A percentile compares a stretch with the other conserved stretches of the same genome.
phyloP scores from a whole-genome alignment of 2,113 vertebrate genomes.

The Amblyornis subalaris region DNA sequence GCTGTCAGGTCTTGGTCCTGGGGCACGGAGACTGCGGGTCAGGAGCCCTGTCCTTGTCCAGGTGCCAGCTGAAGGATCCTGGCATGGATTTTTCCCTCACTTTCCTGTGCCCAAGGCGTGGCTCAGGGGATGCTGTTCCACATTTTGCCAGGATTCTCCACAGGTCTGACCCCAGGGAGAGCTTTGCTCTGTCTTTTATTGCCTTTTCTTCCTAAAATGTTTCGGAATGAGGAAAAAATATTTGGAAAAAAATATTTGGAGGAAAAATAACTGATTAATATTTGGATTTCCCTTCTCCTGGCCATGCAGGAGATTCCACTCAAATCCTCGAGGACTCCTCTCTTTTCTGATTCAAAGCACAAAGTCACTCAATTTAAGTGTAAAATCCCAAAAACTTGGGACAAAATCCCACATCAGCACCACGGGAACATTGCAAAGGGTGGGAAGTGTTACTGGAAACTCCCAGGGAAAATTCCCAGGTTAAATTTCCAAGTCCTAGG shows the following conservation, averaged over 20 bases:
- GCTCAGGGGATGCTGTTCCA: fast-evolving
- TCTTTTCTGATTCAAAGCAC: not conserved
- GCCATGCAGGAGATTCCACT: not conserved
- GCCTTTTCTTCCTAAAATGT: not conserved
- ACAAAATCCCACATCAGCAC: not conserved
- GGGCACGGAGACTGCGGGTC: not conserved
- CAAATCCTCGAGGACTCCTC: not conserved
- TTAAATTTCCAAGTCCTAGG: not conserved
- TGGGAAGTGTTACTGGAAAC: not conserved
- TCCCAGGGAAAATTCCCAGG: not conserved
- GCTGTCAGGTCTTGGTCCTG: not conserved
- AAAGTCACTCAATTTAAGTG: not conserved
- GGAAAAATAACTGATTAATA: not conserved
- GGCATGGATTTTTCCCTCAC: not conserved
- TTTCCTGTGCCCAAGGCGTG: not conserved
- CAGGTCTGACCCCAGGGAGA: not conserved
- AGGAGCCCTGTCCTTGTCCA: not conserved
- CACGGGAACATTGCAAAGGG: not conserved
- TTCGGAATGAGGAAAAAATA: not conserved
- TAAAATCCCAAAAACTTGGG: not conserved
- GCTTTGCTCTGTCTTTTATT: not conserved
- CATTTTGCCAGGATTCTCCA: fast-evolving
- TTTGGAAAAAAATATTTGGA: too few species aligned
- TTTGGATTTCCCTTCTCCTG: not conserved
- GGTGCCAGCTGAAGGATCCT: not conserved